These are phyloP conservation scores for Verasper variegatus DNA, from an alignment of 2,113 vertebrate genomes.

Conservation along the genomic window DNA sequence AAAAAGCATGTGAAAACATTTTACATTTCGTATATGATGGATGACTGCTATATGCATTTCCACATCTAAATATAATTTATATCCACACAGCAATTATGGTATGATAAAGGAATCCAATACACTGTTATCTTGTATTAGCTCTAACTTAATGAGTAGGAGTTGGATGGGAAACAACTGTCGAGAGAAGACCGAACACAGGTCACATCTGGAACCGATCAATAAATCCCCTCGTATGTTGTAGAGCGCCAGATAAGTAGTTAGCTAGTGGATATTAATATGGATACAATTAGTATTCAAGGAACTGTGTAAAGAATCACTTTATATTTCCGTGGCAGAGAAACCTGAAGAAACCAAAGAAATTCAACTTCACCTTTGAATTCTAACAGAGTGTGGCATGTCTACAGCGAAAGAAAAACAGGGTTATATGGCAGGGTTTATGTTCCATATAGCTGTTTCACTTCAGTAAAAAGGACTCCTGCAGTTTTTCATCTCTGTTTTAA, in stretches of 20 bases:
- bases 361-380: background rate
- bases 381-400: background rate
- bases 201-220: constrained; percentile 27
- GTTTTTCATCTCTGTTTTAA: background rate
- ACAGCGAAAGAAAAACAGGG: background rate
- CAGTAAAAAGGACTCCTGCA: background rate
- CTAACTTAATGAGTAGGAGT: background rate
- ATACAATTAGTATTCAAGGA: background rate
- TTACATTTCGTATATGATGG: background rate
- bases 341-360: background rate
- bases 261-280: background rate
- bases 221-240: background rate
- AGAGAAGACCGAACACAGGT: background rate
- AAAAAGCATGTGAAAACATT: background rate
- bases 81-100: background rate
- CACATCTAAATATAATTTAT: background rate
- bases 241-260: background rate
- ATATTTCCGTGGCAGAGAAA: background rate
- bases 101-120: background rate
- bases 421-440: background rate
- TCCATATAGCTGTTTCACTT: background rate
- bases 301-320: background rate
- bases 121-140: background rate
- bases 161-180: background rate
- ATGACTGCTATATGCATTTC: background rate